phyloP scores from a whole-genome alignment of 2,113 vertebrate species.

The Triplophysa dalaica region DNA sequence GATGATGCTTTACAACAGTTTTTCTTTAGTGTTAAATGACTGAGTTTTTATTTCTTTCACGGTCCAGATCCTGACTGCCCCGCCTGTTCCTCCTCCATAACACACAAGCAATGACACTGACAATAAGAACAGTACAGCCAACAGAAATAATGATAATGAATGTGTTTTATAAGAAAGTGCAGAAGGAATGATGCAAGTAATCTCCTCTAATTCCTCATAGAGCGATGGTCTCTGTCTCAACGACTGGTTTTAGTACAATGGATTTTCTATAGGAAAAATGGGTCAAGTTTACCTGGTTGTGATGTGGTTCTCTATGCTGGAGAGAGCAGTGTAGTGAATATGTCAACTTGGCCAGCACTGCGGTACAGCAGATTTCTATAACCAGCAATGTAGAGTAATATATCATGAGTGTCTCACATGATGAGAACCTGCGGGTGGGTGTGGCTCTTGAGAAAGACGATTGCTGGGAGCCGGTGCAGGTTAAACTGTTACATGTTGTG shows the following conservation, averaged over 20 bases:
- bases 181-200: too few relatives aligned
- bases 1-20: not conserved
- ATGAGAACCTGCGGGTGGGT: conserved; percentile 15
- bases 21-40: conserved; percentile 12
- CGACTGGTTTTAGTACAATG: conserved; percentile 60
- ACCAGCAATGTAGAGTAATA: conserved; percentile 60
- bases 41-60: conserved; percentile 22
- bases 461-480: conserved; percentile 29
- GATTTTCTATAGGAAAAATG: conserved; percentile 71
- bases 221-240: conserved; percentile 56
- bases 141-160: conserved; percentile 61
- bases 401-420: conserved; percentile 61
- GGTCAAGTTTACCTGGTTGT: conserved; percentile 65
- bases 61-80: conserved; percentile 59
- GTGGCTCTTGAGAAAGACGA: not conserved
- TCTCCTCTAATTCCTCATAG: conserved; percentile 48
- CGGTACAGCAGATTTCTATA: conserved; percentile 61
- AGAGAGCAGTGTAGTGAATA: conserved; percentile 65
- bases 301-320: conserved; percentile 51
- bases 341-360: conserved; percentile 60
- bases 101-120: conserved; percentile 58
- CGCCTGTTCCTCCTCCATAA: conserved; percentile 67
- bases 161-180: not conserved
- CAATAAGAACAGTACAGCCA: conserved; percentile 62
- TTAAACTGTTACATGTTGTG: conserved; percentile 50